Conservation (phyloP, 1,140 invertebrate species). For the Lamellibrachia luymesi region DNA sequence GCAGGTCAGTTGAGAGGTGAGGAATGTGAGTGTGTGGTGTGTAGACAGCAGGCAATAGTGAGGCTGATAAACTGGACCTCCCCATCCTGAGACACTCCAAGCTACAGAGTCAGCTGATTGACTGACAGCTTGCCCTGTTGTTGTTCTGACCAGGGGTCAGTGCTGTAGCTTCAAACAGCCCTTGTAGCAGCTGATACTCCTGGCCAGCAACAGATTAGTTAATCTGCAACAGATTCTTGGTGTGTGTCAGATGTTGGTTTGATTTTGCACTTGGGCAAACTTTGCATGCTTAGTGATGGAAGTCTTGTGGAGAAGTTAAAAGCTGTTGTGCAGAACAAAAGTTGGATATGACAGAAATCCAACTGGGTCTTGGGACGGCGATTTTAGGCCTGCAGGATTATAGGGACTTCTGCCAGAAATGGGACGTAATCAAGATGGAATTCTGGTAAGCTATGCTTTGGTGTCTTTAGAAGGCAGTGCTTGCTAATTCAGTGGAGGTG, state of each 20-base stretch:
- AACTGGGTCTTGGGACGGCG: background rate
- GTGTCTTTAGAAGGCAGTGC: background rate
- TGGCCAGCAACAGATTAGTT: background rate
- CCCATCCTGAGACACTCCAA: background rate
- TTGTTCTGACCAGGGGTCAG: background rate
- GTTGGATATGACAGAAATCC: background rate
- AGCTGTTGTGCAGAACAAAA: background rate
- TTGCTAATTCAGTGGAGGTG: background rate
- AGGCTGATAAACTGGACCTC: background rate
- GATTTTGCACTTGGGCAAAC: background rate
- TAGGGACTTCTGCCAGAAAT: background rate
- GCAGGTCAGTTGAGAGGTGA: background rate
- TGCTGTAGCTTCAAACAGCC: background rate
- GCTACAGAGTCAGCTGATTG: background rate
- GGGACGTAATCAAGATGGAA: background rate
- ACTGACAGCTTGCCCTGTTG: background rate
- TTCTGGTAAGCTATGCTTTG: background rate
- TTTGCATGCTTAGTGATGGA: background rate
- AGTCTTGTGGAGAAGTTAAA: background rate
- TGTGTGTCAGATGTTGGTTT: background rate
- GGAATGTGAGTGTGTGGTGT: background rate
- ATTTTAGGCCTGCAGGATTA: background rate
- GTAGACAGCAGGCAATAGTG: background rate
- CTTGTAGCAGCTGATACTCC: background rate
- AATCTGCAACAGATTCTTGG: background rate